These are phyloP conservation scores for Tricholaema leucomelas DNA, from an alignment of 2,113 vertebrate genomes.

Conservation along the genomic window DNA sequence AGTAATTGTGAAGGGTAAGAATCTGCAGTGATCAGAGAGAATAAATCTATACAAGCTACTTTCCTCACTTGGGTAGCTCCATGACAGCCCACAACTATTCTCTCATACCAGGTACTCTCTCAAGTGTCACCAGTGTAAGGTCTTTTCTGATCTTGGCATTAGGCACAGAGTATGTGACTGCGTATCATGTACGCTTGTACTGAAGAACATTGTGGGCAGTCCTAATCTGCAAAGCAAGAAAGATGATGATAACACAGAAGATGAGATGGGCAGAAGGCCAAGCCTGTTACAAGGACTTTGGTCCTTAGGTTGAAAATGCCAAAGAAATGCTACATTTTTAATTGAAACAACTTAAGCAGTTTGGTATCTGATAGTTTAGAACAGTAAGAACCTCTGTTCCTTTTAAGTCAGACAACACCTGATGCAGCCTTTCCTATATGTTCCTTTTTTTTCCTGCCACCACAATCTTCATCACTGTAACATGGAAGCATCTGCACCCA, in stretches of 20 bases:
- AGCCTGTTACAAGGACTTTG: background rate
- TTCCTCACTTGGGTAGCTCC: background rate
- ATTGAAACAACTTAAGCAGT: background rate
- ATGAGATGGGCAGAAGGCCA: background rate
- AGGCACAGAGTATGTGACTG: background rate
- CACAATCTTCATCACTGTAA: background rate
- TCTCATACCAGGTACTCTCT: background rate
- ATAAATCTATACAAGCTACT: background rate
- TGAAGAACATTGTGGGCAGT: background rate
- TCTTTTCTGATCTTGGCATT: background rate
- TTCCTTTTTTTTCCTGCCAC: background rate
- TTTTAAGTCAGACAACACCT: background rate
- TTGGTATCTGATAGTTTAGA: background rate
- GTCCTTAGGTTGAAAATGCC: background rate
- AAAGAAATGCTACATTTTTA: background rate
- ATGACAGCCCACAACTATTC: background rate
- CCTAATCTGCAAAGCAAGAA: background rate
- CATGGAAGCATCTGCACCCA: background rate
- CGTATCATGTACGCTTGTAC: fast-evolving
- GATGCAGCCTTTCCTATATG: background rate
- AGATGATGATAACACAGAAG: background rate
- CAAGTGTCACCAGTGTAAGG: background rate
- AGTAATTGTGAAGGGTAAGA: background rate
- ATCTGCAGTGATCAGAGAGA: background rate
- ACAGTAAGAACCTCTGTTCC: background rate